Conservation (phyloP, 1,140 invertebrate species). For the Colletes gigas region DNA sequence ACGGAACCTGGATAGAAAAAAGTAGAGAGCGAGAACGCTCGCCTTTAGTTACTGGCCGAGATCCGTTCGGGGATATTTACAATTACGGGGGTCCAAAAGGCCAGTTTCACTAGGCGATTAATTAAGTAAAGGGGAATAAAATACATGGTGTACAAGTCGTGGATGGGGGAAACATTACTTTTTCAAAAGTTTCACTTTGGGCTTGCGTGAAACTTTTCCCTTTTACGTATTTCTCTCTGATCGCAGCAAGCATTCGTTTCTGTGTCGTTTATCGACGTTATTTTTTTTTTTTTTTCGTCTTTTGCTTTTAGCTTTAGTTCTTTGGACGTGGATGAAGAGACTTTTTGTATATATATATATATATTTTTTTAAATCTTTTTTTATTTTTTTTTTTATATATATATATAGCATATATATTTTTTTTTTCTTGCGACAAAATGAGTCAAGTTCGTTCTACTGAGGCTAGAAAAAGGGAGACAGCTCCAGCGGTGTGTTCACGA, state of each 20-base stretch:
- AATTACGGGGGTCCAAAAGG: conserved; percentile 54
- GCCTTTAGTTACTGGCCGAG: conserved; percentile 29
- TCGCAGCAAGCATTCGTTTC: conserved; percentile 4
- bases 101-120: conserved; percentile 57
- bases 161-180: conserved; percentile 20
- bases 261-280: neutral
- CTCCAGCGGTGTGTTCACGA: conserved; percentile 79
- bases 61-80: conserved; percentile 16
- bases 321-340: conserved; percentile 22
- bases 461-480: conserved; percentile 73
- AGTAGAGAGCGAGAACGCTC: conserved; percentile 53
- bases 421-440: conserved; percentile 39
- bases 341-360: neutral
- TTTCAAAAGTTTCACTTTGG: conserved; percentile 30
- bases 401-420: neutral
- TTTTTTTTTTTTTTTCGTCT: conserved; percentile 5
- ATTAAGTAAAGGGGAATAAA: conserved; percentile 45
- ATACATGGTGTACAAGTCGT: conserved; percentile 59
- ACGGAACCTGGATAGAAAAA: conserved; percentile 74
- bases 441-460: conserved; percentile 55
- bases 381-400: conserved; percentile 12
- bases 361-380: neutral
- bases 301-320: conserved; percentile 24
- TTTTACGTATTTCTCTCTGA: conserved; percentile 1
- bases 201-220: conserved; percentile 18